Percentiles rank a stretch among this genome's conserved stretches.
Conservation (phyloP, 2,888 invertebrate genomes). For the Synergus itoensis region DNA sequence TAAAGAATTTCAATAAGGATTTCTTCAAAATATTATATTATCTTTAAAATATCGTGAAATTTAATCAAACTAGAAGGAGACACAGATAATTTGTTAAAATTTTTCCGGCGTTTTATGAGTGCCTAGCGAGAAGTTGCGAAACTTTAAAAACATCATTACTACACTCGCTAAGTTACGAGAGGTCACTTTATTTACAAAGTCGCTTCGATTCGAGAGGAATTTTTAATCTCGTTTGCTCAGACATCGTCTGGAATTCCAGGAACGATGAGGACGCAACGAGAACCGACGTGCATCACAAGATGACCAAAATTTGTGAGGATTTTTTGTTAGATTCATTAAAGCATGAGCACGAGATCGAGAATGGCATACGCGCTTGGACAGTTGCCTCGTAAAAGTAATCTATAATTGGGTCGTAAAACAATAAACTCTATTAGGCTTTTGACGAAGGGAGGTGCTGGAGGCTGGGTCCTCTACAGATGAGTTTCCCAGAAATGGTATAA, state of each 20-base stretch:
- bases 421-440: conserved; percentile 72
- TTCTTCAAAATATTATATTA: no score
- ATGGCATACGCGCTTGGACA: conserved; percentile 50
- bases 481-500: conserved; percentile 53
- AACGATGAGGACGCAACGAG: conserved; percentile 8
- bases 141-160: conserved; percentile 15
- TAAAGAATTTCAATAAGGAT: no score
- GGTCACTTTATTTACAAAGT: conserved; percentile 31
- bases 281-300: conserved; percentile 8
- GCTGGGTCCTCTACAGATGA: conserved; percentile 34
- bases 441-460: conserved; percentile 52
- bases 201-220: conserved; percentile 27
- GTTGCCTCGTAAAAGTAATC: conserved; percentile 73
- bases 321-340: conserved; percentile 59
- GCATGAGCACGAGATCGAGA: conserved; percentile 51
- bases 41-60: no score
- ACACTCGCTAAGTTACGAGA: conserved; percentile 26
- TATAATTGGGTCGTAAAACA: conserved; percentile 75
- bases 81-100: conserved; percentile 7
- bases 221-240: conserved; percentile 11
- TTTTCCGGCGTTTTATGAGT: conserved; percentile 14
- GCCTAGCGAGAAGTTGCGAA: not conserved
- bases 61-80: not conserved
- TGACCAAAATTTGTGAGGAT: conserved; percentile 4
- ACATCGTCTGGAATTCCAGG: conserved; percentile 14